These are phyloP conservation scores for Lutjanus erythropterus DNA, from an alignment of 2,113 vertebrate species.

Conservation along the genomic window DNA sequence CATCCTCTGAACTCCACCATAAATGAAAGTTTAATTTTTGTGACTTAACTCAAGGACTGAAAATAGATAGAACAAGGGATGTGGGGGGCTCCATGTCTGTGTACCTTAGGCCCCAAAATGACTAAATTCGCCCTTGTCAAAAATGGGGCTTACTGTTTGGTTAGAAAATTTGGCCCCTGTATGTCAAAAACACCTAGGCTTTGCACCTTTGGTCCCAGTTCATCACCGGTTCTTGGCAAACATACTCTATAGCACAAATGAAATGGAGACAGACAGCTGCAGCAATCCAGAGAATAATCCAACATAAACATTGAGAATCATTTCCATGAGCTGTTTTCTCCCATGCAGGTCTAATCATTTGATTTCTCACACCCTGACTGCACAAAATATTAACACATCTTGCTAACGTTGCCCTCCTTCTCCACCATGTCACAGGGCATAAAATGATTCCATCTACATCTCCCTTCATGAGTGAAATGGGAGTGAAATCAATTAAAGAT, in stretches of 20 bases:
- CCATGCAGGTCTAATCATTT: slow-evolving; percentile 48
- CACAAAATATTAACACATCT: slow-evolving; percentile 51
- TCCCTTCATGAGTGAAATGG: slow-evolving; percentile 66
- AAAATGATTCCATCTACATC: slow-evolving; percentile 55
- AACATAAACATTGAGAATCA: background rate
- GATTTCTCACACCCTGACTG: slow-evolving; percentile 22
- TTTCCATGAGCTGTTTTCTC: slow-evolving; percentile 25
- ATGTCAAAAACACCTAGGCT: too few species aligned
- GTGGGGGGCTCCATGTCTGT: too few species aligned
- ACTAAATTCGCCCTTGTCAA: too few species aligned
- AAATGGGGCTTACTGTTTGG: too few species aligned
- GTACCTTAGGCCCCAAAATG: too few species aligned
- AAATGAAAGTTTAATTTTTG: too few species aligned
- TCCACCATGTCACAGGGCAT: slow-evolving; percentile 28
- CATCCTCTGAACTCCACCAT: too few species aligned
- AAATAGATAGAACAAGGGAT: too few species aligned
- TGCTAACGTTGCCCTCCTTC: slow-evolving; percentile 26
- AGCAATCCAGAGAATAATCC: slow-evolving; percentile 12
- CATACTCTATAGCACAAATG: background rate
- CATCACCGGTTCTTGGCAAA: too few species aligned
- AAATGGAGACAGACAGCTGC: slow-evolving; percentile 4
- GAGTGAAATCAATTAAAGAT: slow-evolving; percentile 65
- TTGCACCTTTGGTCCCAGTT: too few species aligned
- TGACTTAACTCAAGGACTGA: too few species aligned
- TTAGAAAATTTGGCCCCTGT: too few species aligned